Percentiles rank a stretch among this genome's conserved stretches.
Evolutionary conservation across 2,888 invertebrate species (phyloP).

Genomic region (Blastobasis lacticolella): DNA sequence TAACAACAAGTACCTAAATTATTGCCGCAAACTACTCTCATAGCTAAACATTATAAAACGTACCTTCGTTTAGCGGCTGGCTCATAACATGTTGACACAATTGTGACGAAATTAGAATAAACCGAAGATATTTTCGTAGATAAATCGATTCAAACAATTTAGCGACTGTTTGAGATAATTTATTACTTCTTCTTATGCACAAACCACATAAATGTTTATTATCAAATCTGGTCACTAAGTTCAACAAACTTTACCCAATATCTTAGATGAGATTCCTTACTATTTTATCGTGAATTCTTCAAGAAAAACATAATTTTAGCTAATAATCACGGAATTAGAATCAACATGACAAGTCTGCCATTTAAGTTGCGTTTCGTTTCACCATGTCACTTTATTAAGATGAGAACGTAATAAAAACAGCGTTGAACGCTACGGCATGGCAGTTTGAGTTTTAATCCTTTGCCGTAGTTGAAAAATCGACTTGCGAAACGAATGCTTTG

Average conservation of each 20-base stretch:
- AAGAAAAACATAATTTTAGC: slow-evolving; percentile 14
- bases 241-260: too few relatives aligned
- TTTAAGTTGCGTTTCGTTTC: slow-evolving; percentile 38
- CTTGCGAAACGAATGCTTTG: too few relatives aligned
- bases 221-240: too few relatives aligned
- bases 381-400: background rate
- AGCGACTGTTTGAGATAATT: slow-evolving; percentile 20
- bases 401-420: too few relatives aligned
- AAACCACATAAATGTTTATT: too few relatives aligned
- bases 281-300: too few relatives aligned
- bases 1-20: too few relatives aligned
- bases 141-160: slow-evolving; percentile 57
- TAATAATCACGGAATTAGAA: slow-evolving; percentile 19
- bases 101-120: slow-evolving; percentile 50
- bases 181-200: background rate
- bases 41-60: background rate
- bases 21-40: too few relatives aligned
- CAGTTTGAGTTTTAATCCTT: too few relatives aligned
- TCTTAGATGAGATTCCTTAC: too few relatives aligned
- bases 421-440: too few relatives aligned
- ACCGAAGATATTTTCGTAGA: slow-evolving; percentile 46
- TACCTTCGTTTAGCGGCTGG: slow-evolving; percentile 42
- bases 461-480: too few relatives aligned
- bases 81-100: slow-evolving; percentile 60
- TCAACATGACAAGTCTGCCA: slow-evolving; percentile 61